Base-by-base conservation (phyloP, 92 coral and sea anemone species). In the Epizoanthus ramosus region DNA sequence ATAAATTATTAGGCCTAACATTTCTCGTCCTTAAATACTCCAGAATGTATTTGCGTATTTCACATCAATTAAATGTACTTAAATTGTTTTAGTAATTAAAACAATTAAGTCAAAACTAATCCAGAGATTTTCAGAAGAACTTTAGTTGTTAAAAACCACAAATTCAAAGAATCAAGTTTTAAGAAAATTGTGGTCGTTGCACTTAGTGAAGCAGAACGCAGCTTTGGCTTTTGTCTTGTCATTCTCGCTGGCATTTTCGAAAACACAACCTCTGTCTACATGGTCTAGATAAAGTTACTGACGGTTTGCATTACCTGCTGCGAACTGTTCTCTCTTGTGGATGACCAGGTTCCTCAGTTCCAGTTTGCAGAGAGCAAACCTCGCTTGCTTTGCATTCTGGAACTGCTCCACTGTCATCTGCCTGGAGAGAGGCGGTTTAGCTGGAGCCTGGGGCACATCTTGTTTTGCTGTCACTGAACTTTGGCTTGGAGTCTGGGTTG, bases 281-380 rank as follows among this genome's bases (percentile, higher is more conserved):
- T 10, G 12, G 50, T 12, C 17, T 35, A 76, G 22, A 75, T 17
- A 47, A 68, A 16, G 41, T 12, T 12, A 66, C 79, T 5, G 53
- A n/a, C 21, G 28, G 35, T 17, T 23, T 56, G 15, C 16, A 19
- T 35, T 76, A 97, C 99, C 99, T 67, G 95, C 94, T 6, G 95
- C 91, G 79, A 86, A 83, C 71, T 92, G 96, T 25, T 97, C 99
- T 45, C 99, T 80, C 74, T 97, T 97, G 74, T 97, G 99, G 61
- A 85, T 85, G 8, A 97, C 99, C 35, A 97, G 83, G 56, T 92
- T 93, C 52, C 92, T 85, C 18, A 97, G 83, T 33, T 91, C 94
- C 53, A 88, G 83, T 73, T 90, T 94, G 57, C 98, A 97, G 24
- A 66, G 83, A 37, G 99, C 98, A 75, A 80, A 90, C 71, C 97